Evolutionary conservation across 2,888 invertebrate genomes (phyloP).

Genomic region (Hyppa rectilinea): DNA sequence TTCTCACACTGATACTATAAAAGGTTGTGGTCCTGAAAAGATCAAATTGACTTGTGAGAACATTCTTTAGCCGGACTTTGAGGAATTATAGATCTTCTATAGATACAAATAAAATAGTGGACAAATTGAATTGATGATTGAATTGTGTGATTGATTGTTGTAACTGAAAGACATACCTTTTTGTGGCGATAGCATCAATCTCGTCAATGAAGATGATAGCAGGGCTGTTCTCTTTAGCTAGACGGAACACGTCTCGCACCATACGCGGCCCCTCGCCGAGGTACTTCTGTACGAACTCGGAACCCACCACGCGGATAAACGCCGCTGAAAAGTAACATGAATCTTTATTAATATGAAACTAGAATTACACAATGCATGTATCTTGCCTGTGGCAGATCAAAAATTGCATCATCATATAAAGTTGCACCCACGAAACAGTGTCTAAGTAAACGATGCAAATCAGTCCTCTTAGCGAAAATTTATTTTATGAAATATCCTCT

Average conservation of each 20-base stretch:
- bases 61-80: background rate
- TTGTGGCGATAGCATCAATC: constrained; percentile 99
- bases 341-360: background rate
- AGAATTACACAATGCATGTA: background rate
- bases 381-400: background rate
- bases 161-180: constrained; percentile 90
- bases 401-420: no score
- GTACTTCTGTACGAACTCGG: constrained; percentile 99
- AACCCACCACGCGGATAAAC: constrained; percentile 99
- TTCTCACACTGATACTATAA: no score
- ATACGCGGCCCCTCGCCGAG: constrained; percentile 99
- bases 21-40: no score
- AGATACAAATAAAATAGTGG: no score
- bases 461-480: no score
- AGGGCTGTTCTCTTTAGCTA: constrained; percentile 99
- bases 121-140: no score
- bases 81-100: background rate
- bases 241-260: constrained; percentile 99
- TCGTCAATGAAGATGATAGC: constrained; percentile 99
- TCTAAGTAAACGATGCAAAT: no score
- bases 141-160: no score
- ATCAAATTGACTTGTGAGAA: no score
- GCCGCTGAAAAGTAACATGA: constrained; percentile 92
- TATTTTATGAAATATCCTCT: no score
- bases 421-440: no score